Conservation (phyloP, 2,888 invertebrate genomes). For the Apamea sordens region DNA sequence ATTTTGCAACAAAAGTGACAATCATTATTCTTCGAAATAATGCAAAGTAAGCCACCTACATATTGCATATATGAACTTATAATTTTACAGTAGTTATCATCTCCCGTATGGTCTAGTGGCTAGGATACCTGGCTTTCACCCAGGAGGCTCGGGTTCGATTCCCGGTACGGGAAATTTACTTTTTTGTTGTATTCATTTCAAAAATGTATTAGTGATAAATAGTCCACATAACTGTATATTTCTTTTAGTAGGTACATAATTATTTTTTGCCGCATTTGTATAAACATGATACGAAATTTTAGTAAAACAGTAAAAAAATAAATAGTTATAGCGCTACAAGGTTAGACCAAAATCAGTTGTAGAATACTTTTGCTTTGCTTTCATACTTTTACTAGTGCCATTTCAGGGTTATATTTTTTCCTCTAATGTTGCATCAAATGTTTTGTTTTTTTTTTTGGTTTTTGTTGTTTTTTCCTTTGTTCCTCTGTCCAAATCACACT, state of each 20-base stretch:
- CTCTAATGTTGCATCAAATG: too few relatives aligned
- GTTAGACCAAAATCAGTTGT: too few relatives aligned
- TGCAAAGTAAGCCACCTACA: neutral
- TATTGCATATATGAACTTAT: neutral
- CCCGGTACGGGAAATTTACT: constrained; percentile 82
- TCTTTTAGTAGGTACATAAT: neutral
- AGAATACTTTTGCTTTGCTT: too few relatives aligned
- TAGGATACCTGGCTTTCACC: constrained; percentile 93
- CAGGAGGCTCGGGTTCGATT: constrained; percentile 94
- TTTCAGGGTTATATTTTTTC: too few relatives aligned
- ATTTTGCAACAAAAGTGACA: neutral
- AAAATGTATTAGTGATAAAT: neutral
- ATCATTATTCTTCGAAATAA: neutral
- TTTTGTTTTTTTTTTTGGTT: too few relatives aligned
- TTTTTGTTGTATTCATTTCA: neutral
- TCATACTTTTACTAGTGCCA: too few relatives aligned
- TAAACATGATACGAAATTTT: neutral
- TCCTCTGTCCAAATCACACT: too few relatives aligned
- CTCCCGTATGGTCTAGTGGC: constrained; percentile 89
- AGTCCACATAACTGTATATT: neutral
- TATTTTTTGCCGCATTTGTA: neutral
- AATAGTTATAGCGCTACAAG: neutral
- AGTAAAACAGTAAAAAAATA: neutral
- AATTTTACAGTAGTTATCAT: accelerated
- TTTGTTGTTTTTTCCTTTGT: too few relatives aligned